These are phyloP conservation scores for Elaphurus davidianus DNA, from an alignment of 2,113 vertebrate genomes.

Conservation along the genomic window DNA sequence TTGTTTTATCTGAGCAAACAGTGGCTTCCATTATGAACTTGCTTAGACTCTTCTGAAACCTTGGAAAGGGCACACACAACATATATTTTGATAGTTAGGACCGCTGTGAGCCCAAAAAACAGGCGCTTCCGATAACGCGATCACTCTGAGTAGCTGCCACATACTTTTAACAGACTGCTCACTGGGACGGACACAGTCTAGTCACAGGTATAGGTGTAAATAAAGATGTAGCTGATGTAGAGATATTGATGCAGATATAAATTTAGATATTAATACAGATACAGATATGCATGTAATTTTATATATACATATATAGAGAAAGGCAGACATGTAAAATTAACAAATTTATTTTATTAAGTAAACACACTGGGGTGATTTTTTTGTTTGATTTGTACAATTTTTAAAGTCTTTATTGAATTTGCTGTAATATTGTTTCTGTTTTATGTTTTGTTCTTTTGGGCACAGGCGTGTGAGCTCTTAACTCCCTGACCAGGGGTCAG, in stretches of 20 bases:
- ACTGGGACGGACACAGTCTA: accelerated
- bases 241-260: accelerated
- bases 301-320: background rate
- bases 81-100: conserved; percentile 60
- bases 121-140: background rate
- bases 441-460: background rate
- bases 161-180: background rate
- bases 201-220: accelerated
- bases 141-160: background rate
- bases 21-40: conserved; percentile 76
- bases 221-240: background rate
- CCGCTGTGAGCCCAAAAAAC: conserved; percentile 44
- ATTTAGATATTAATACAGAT: accelerated
- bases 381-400: background rate
- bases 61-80: conserved; percentile 82
- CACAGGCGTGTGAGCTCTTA: background rate
- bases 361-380: background rate
- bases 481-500: background rate
- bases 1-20: conserved; percentile 86
- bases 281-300: accelerated
- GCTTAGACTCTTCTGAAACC: conserved; percentile 78
- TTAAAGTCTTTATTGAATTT: background rate
- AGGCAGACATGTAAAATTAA: too few relatives aligned
- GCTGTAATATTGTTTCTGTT: background rate
- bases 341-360: background rate